phyloP scores from a whole-genome alignment of 2,888 invertebrate genomes.

The Pammene fasciana region DNA sequence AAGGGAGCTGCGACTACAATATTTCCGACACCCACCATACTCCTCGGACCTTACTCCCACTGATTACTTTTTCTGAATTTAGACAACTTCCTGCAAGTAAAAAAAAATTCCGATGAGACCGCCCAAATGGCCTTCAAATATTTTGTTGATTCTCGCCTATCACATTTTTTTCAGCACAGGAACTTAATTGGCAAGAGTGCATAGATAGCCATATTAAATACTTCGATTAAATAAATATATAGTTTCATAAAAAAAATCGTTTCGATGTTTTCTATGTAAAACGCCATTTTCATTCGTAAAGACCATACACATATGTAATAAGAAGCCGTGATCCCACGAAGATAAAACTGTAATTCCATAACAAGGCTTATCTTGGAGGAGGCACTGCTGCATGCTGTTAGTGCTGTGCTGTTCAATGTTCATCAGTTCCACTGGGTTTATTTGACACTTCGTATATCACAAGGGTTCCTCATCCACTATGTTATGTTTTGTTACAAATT shows the following conservation, averaged over 20 bases:
- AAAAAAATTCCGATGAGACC: neutral
- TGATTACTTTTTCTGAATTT: slow-evolving; percentile 38
- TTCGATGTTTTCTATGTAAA: neutral
- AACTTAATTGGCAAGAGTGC: slow-evolving; percentile 1
- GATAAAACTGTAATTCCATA: too few species aligned
- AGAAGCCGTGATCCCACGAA: too few species aligned
- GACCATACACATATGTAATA: too few species aligned
- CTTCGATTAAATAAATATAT: slow-evolving; percentile 2
- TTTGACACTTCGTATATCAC: too few species aligned
- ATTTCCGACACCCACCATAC: slow-evolving; percentile 43
- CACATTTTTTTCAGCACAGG: neutral
- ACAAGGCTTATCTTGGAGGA: too few species aligned
- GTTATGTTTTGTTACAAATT: too few species aligned
- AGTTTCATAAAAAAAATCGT: neutral
- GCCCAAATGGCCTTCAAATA: slow-evolving; percentile 7
- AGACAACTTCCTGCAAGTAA: neutral
- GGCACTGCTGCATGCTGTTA: too few species aligned
- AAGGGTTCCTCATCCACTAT: too few species aligned
- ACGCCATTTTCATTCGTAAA: neutral
- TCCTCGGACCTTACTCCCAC: slow-evolving; percentile 39
- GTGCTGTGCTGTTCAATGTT: too few species aligned
- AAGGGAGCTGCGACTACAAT: slow-evolving; percentile 42
- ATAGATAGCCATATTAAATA: slow-evolving; percentile 3
- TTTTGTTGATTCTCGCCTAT: neutral
- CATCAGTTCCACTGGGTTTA: too few species aligned